A percentile compares a stretch with the other conserved stretches of the same genome.
Evolutionary conservation across 1,140 invertebrate genomes (phyloP).

Genomic region (Drosophila gunungcola): DNA sequence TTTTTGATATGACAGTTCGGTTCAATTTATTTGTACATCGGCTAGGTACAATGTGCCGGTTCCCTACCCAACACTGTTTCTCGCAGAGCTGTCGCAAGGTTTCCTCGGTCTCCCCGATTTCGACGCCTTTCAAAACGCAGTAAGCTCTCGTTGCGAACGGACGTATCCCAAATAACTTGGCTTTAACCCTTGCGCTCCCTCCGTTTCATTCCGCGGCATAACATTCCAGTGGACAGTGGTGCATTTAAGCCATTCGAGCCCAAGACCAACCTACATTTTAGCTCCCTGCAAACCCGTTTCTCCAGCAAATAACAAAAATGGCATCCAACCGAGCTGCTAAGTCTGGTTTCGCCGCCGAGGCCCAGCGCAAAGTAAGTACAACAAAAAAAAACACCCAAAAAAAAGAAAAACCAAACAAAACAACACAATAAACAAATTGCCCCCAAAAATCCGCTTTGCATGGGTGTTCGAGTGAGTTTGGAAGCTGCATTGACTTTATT

Average conservation of each 20-base stretch:
- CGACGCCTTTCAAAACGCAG: conserved; percentile 37
- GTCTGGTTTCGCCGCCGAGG: conserved; percentile 97
- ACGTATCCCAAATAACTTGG: conserved; percentile 36
- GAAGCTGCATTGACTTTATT: conserved; percentile 73
- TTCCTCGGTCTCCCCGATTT: conserved; percentile 25
- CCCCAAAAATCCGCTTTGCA: conserved; percentile 41
- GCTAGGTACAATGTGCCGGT: not conserved
- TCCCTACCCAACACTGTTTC: not conserved
- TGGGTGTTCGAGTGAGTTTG: conserved; percentile 20
- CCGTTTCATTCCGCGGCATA: conserved; percentile 22
- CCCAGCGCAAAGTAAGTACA: conserved; percentile 93
- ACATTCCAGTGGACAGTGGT: conserved; percentile 34
- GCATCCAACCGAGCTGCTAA: conserved; percentile 95
- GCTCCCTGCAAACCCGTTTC: conserved; percentile 78
- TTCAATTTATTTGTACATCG: too few species aligned
- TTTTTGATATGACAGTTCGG: too few species aligned
- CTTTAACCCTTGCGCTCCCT: conserved; percentile 37
- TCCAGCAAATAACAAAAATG: conserved; percentile 86
- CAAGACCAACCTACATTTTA: conserved; percentile 61
- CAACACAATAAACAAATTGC: conserved; percentile 65
- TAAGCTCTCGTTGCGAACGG: conserved; percentile 56
- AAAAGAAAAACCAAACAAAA: conserved; percentile 15
- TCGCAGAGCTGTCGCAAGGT: conserved; percentile 18
- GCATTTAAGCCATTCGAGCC: conserved; percentile 14
- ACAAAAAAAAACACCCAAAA: conserved; percentile 27